Conservation (phyloP, 2,797 vertebrate species). For the Chaunax sp. region DNA sequence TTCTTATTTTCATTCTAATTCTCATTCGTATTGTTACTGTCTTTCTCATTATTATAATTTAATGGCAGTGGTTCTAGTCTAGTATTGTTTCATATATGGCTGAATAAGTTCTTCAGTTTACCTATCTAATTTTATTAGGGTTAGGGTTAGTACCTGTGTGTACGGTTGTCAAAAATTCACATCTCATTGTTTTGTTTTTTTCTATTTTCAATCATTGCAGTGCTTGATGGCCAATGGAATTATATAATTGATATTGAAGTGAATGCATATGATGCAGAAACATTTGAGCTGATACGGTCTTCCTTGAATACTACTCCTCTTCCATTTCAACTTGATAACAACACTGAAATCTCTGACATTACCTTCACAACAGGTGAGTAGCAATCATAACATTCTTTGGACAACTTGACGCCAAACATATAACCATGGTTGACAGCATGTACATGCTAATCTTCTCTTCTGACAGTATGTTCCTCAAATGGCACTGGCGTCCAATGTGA, state of each 20-base stretch:
- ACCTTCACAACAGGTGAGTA: conserved; percentile 61
- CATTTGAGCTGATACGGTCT: conserved; percentile 35
- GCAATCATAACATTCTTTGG: background rate
- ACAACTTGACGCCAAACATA: background rate
- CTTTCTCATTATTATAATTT: no score
- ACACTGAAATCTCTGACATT: conserved; percentile 43
- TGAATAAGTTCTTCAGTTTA: no score
- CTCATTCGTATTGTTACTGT: no score
- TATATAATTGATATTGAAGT: conserved; percentile 56
- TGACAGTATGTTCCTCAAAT: conserved; percentile 34
- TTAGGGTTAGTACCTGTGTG: no score
- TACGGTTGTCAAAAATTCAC: no score
- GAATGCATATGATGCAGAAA: conserved; percentile 23
- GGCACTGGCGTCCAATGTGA: conserved; percentile 28
- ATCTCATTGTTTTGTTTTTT: no score
- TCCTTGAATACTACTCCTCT: conserved; percentile 36
- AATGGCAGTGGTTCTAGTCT: no score
- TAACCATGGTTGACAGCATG: background rate
- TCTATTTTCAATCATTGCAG: conserved; percentile 28
- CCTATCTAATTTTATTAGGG: no score
- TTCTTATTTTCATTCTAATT: no score
- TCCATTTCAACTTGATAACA: conserved; percentile 52
- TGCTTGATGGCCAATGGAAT: background rate
- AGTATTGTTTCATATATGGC: no score
- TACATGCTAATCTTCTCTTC: background rate